Conservation (phyloP, 2,113 vertebrate genomes). For the Coryphaenoides rupestris region DNA sequence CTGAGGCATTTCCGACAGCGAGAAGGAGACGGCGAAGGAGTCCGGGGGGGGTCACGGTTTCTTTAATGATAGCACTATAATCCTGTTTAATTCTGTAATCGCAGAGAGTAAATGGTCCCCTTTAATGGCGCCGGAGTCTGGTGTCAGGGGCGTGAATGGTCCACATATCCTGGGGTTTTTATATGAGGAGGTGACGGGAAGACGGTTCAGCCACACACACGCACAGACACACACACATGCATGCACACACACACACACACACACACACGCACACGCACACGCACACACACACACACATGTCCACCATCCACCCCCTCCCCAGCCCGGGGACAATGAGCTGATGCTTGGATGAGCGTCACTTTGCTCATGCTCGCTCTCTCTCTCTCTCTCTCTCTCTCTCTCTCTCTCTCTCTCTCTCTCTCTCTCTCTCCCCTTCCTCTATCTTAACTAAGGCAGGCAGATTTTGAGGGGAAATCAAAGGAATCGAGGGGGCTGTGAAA, state of each 20-base stretch:
- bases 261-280: neutral
- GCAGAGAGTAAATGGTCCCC: conserved; percentile 47
- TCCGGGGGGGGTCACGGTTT: conserved; percentile 45
- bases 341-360: neutral
- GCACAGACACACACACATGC: neutral
- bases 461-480: too few relatives aligned
- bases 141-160: conserved; percentile 46
- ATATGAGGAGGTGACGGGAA: conserved; percentile 21
- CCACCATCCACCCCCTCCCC: neutral
- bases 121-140: conserved; percentile 28
- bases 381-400: neutral
- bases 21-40: conserved; percentile 15
- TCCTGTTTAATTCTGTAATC: conserved; percentile 68
- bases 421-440: neutral
- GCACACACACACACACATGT: neutral
- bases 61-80: conserved; percentile 60
- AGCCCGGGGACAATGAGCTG: too few relatives aligned
- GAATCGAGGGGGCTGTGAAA: neutral
- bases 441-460: neutral
- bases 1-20: conserved; percentile 23
- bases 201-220: conserved; percentile 11
- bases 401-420: conserved; percentile 1
- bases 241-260: neutral
- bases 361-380: conserved; percentile 17
- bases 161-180: conserved; percentile 36